Evolutionary conservation across 2,113 vertebrate genomes (phyloP), one percentile per base, ranked within the genome.

Genomic region (Thryonomys swinderianus): DNA sequence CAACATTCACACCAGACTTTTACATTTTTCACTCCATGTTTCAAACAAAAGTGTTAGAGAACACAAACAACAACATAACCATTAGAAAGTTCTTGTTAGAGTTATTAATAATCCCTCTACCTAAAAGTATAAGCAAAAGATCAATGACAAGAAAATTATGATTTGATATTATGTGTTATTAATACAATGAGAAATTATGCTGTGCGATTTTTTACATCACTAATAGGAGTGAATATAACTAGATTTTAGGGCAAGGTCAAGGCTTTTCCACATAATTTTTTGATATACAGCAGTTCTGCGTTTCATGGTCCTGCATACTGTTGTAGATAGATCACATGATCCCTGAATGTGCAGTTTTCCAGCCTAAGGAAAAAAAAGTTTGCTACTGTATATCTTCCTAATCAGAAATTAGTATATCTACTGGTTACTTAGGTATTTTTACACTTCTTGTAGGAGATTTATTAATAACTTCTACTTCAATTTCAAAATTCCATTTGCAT

Each of bases 81-180:
- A 92, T 83, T 81, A 74, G 62, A 83, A 96, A 90, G 16, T 88
- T 69, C 55, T 83, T 95, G 7, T 89, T 94, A 64, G 3, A 74
- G 0, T 80, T 90, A 82, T 82, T 95, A 73, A 88, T 61, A 88
- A 51, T 51, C 48, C 48, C 48, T 57, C 20, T 88, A 91, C 57
- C 32, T 95, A 86, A 93, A 87, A 76, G 45, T n/a, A 87, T 95
- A 93, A 95, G 67, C 25, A 96, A 21, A 86, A 48, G 62, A 92
- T 83, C 69, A 79, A 84, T 88, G 81, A 61, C 11, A 90, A 88
- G 42, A 90, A 94, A 91, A 67, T 14, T 48, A 34, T 87, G 84
- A 90, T 66, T 37, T 30, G 37, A 92, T 84, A 57, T 67, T 20
- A 91, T 71, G 20, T 74, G 62, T 83, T 74, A 87, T 37, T 87